Conservation (phyloP, 2,113 vertebrate species). For the Gymnobelideus leadbeateri region DNA sequence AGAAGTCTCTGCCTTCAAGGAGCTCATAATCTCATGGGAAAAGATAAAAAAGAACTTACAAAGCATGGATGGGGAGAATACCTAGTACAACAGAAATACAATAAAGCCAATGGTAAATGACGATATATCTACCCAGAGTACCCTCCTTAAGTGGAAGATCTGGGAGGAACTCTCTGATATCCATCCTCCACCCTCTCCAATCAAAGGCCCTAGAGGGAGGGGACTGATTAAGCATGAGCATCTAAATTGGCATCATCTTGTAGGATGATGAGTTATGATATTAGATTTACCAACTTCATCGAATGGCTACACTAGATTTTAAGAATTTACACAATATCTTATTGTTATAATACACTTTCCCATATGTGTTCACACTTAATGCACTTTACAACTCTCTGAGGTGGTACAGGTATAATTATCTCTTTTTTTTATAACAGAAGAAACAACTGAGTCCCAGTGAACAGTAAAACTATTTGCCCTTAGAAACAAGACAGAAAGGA, state of each 20-base stretch:
- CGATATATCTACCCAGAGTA: background rate
- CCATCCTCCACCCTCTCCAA: background rate
- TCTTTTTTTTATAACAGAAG: too few species aligned
- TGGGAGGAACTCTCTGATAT: background rate
- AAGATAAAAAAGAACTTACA: background rate
- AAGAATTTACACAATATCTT: background rate
- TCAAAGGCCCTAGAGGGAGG: background rate
- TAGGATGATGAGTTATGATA: background rate
- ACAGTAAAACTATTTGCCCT: background rate
- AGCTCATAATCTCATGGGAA: background rate
- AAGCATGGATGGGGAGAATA: background rate
- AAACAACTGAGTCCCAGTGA: background rate
- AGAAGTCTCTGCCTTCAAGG: background rate
- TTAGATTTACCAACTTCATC: background rate
- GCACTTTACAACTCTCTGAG: too few species aligned
- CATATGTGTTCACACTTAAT: background rate
- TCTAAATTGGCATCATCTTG: background rate
- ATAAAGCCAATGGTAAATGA: background rate
- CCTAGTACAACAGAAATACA: background rate
- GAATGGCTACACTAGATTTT: background rate
- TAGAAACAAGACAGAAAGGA: background rate
- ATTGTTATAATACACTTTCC: background rate
- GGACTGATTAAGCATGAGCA: background rate
- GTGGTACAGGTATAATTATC: too few species aligned
- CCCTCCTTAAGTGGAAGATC: background rate